Evolutionary conservation across 1,140 invertebrate species (phyloP), one percentile per base, ranked within the genome.

Genomic region (Frieseomelitta varia): DNA sequence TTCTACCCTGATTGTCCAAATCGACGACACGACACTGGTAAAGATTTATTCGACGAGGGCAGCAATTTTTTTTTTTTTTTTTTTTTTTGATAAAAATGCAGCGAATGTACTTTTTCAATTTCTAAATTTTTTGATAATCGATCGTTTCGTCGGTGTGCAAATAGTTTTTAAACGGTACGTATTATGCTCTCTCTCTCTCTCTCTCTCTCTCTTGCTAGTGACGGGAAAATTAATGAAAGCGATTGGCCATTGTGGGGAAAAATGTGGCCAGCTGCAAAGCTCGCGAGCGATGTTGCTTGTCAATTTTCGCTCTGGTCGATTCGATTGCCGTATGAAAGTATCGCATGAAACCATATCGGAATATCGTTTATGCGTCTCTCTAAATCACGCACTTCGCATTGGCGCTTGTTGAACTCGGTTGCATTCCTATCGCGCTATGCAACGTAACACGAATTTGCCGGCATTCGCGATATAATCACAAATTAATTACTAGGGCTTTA

Each of bases 401-500:
- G 77, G 88, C 55, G 88, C 88, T 90, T 87, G 88, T 90, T 90
- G 86, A 90, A 78, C 85, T 83, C 78, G 88, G 88, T 89, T 87
- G 89, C 89, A 90, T 90, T 90, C 89, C 89, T 88, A 88, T 85
- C 87, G 86, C 76, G 84, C 84, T 86, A 88, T 88, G 81, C 84
- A 88, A 90, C 86, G 89, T 90, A 90, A 88, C 89, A 74, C 79
- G 85, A 90, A 90, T 90, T 90, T 84, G 84, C 86, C 84, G 89
- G 89, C 85, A 90, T 90, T 86, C 89, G 47, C 67, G 85, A 90
- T 90, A 89, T 88, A 90, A 90, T 90, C 84, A 88, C 87, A 88
- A 86, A 90, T 90, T 90, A 90, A 90, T 90, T 90, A 90, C 88
- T 85, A 84, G 86, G 80, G 86, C 89, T 88, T 90, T 90, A 90